Evolutionary conservation across 2,888 invertebrate species (phyloP).

Genomic region (Hipparchia sbordonii): DNA sequence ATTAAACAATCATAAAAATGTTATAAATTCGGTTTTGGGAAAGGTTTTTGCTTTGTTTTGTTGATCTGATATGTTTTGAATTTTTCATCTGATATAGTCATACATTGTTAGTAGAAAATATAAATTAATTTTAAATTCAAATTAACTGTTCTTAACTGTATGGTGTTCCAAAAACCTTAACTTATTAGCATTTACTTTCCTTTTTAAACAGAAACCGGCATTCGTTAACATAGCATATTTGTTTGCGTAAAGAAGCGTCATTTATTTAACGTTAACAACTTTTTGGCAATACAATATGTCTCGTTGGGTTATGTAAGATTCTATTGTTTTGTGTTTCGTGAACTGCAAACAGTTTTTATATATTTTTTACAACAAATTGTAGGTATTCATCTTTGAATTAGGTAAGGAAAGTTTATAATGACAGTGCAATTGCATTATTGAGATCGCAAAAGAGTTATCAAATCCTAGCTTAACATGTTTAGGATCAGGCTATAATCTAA

Average conservation of each 20-base stretch:
- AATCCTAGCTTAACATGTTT: neutral
- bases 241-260: neutral
- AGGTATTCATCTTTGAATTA: no score
- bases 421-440: no score
- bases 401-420: no score
- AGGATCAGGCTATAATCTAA: neutral
- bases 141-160: neutral
- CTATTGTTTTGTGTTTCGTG: neutral
- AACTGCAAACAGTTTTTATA: neutral
- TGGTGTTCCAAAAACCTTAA: constrained; percentile 39
- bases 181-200: constrained; percentile 52
- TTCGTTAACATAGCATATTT: constrained; percentile 22
- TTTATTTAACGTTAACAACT: constrained; percentile 1
- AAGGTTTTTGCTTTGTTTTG: no score
- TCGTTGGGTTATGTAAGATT: neutral
- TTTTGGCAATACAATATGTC: constrained; percentile 6
- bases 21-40: no score
- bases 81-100: neutral
- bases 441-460: no score
- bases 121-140: neutral
- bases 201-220: constrained; percentile 59
- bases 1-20: no score
- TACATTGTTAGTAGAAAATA: neutral
- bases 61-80: no score
- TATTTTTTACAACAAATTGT: neutral